A percentile compares a stretch with the other conserved stretches of the same genome.
These are phyloP conservation scores for Pagrus major DNA, from an alignment of 2,113 vertebrate genomes.

Conservation along the genomic window DNA sequence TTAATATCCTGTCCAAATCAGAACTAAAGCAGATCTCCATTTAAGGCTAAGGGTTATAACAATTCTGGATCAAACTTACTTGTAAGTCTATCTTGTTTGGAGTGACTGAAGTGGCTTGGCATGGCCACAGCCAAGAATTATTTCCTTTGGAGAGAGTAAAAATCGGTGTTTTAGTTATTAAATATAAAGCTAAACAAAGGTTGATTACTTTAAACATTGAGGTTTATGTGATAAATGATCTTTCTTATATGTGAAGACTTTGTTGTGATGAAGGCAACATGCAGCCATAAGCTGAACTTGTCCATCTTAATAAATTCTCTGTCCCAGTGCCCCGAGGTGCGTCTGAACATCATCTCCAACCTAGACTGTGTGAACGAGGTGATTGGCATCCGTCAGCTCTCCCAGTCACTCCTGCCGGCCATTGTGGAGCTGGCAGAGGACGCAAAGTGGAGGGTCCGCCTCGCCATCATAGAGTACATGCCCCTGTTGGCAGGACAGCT, in stretches of 20 bases:
- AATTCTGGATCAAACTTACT: constrained; percentile 4
- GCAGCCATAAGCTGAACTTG: background rate
- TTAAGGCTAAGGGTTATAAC: background rate
- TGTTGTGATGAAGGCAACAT: background rate
- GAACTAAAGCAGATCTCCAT: constrained; percentile 10
- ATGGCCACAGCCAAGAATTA: background rate
- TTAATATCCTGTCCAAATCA: constrained; percentile 1
- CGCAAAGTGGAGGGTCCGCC: constrained; percentile 92
- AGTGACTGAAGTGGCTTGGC: background rate
- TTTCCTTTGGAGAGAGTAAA: background rate
- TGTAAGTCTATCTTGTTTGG: background rate
- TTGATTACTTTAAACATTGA: background rate
- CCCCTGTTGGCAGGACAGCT: constrained; percentile 92
- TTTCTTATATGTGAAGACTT: constrained; percentile 4
- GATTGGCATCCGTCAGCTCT: constrained; percentile 92
- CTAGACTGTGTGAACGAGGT: constrained; percentile 93
- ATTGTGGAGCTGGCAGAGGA: constrained; percentile 93
- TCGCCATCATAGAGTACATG: constrained; percentile 94
- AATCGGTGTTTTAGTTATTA: background rate
- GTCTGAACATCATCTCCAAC: constrained; percentile 94
- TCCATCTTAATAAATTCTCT: background rate
- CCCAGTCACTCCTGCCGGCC: constrained; percentile 91
- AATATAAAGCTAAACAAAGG: background rate
- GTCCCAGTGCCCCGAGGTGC: constrained; percentile 90
- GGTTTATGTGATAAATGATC: background rate